phyloP scores from a whole-genome alignment of 2,797 vertebrate genomes.

The Rhinophrynus dorsalis region DNA sequence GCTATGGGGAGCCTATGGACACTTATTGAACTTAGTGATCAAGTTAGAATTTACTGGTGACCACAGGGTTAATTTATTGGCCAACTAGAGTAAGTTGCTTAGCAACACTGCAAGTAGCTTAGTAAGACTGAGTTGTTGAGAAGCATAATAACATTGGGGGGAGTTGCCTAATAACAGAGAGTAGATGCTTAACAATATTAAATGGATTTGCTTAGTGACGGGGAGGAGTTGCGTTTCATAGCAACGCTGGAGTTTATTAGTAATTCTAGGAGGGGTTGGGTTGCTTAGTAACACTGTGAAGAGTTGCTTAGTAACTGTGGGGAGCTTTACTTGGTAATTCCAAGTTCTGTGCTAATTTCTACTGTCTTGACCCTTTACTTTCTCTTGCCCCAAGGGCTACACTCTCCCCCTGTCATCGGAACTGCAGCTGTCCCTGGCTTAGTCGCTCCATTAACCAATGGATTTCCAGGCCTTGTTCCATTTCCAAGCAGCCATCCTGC shows the following conservation, averaged over 20 bases:
- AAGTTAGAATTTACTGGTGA: not conserved
- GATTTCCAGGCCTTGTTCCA: slow-evolving; percentile 91
- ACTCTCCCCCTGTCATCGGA: slow-evolving; percentile 90
- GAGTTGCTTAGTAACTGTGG: not conserved
- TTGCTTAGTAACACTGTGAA: slow-evolving; percentile 26
- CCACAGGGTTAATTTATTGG: not conserved
- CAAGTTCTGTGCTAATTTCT: slow-evolving; percentile 1
- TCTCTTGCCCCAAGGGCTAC: slow-evolving; percentile 76
- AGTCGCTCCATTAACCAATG: slow-evolving; percentile 90
- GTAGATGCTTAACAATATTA: not conserved
- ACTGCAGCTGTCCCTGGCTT: slow-evolving; percentile 88
- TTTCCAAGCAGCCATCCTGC: slow-evolving; percentile 90
- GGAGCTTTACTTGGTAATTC: not conserved
- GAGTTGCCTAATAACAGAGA: not conserved
- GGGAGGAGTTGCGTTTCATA: slow-evolving; percentile 33
- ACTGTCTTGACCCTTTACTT: slow-evolving; percentile 6
- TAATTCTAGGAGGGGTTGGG: slow-evolving; percentile 17
- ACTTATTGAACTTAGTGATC: not conserved
- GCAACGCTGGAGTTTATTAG: slow-evolving; percentile 14
- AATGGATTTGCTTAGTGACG: slow-evolving; percentile 22
- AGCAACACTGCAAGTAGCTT: slow-evolving; percentile 37
- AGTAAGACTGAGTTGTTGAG: slow-evolving; percentile 5
- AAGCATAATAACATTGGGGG: not conserved
- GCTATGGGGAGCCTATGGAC: slow-evolving; percentile 16
- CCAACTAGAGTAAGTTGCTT: slow-evolving; percentile 6